Evolutionary conservation across 2,113 vertebrate species (phyloP).

Genomic region (Columba livia): DNA sequence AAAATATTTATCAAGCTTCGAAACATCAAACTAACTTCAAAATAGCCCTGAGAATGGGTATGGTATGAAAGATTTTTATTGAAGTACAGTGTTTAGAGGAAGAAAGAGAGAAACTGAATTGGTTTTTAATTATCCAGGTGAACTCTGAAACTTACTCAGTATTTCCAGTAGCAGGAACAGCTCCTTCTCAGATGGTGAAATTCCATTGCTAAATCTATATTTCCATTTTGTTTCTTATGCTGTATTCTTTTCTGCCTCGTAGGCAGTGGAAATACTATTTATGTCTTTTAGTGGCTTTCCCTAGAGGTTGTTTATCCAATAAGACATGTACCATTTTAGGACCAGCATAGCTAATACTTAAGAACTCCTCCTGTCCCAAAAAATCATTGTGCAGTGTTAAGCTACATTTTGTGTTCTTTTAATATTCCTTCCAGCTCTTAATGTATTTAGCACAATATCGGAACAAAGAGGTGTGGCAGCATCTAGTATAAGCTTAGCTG

Average conservation of each 20-base stretch:
- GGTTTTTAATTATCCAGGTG: neutral
- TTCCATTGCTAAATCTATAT: neutral
- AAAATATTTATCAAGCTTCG: neutral
- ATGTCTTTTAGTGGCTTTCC: neutral
- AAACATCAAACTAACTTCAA: neutral
- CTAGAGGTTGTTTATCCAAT: neutral
- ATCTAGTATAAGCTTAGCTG: neutral
- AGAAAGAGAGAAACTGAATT: neutral
- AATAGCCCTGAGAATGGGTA: neutral
- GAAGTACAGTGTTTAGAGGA: neutral
- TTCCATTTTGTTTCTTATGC: neutral
- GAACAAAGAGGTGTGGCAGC: slow-evolving; percentile 3
- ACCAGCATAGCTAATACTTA: neutral
- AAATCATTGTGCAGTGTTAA: neutral
- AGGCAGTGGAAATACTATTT: neutral
- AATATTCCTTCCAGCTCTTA: neutral
- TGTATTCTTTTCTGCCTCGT: neutral
- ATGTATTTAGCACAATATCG: neutral
- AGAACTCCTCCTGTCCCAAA: neutral
- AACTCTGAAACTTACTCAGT: neutral
- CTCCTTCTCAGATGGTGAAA: neutral
- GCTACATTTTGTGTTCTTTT: neutral
- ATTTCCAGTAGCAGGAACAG: neutral
- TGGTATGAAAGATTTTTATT: neutral
- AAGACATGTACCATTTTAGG: neutral